Evolutionary conservation across 2,888 invertebrate genomes (phyloP), one percentile per base, ranked within the genome.

Genomic region (Incurvaria masculella): DNA sequence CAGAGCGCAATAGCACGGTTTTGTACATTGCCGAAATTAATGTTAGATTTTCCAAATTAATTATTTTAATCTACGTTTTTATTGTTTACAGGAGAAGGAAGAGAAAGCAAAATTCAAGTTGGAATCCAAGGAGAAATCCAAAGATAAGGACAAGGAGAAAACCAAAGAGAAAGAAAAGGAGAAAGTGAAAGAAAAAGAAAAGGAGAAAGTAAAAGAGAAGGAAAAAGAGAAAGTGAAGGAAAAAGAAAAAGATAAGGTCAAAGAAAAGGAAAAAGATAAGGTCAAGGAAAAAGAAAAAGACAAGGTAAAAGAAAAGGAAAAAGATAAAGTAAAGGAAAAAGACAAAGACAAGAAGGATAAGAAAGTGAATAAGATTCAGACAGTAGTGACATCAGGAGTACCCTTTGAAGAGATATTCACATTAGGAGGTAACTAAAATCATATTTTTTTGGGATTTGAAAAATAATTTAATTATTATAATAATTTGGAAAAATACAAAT

Each of bases 311-410:
- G 81, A 82, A 19, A 81, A 88, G 56, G 85, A 86, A 54, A 86
- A 86, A 52, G 84, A 83, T 49, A 87, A 84, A 59, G 81, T 84
- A 1, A 86, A 81, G 54, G 81, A 83, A 42, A 87, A 86, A 59
- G 81, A 81, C 49, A 85, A 84, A 56, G 87, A 86, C 46, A 91
- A 88, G 58, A 91, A 88, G 61, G 87, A 88, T 50, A 88, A 86
- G 61, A 89, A 91, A 64, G 64, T 83, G 18, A n/a, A 66, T 51
- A 84, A 86, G 60, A 68, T 76, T 45, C 81, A 79, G 47, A 79
- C 81, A 2, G 80, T 81, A 0, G 76, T 79, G 27, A 78, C 79
- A 2, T 64, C 78, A 4, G 79, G 79, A 11, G 65, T 79, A 50
- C 79, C 79, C 1, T 79, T 79, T 53, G 88, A 89, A 55, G 89